Evolutionary conservation across 2,797 vertebrate genomes (phyloP).

Genomic region (Coranthus polyacanthus): DNA sequence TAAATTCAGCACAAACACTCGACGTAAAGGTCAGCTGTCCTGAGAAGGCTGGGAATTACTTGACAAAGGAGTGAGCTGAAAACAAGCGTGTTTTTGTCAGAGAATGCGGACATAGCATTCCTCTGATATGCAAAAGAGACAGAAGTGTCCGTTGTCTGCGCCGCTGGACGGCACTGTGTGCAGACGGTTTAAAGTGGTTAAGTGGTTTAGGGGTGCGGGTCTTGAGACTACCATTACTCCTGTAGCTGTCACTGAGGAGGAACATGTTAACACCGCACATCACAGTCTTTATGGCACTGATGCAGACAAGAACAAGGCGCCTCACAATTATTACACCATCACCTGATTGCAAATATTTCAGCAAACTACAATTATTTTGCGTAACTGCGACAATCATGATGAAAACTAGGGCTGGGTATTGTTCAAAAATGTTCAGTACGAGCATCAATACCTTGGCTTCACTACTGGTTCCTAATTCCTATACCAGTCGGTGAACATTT

Average conservation of each 20-base stretch:
- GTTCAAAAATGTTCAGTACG: too few relatives aligned
- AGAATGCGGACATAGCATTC: constrained; percentile 51
- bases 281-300: too few relatives aligned
- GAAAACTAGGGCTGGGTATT: too few relatives aligned
- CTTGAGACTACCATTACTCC: constrained; percentile 51
- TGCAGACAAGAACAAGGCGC: too few relatives aligned
- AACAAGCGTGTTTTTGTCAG: constrained; percentile 60
- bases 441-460: too few relatives aligned
- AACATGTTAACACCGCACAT: constrained; percentile 6
- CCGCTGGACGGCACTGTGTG: constrained; percentile 37
- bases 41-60: constrained; percentile 17
- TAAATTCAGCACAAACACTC: constrained; percentile 35
- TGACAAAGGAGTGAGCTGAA: constrained; percentile 15
- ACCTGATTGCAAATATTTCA: too few relatives aligned
- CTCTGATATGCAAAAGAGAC: constrained; percentile 46
- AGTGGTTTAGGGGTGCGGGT: constrained; percentile 44
- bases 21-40: constrained; percentile 36
- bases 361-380: too few relatives aligned
- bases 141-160: constrained; percentile 56
- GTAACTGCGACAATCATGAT: too few relatives aligned
- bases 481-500: too few relatives aligned
- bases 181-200: constrained; percentile 56
- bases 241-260: constrained; percentile 32
- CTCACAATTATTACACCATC: too few relatives aligned
- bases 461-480: too few relatives aligned